A percentile compares a stretch with the other conserved stretches of the same genome.
phyloP scores from a whole-genome alignment of 2,888 invertebrate genomes.

The Mellilla xanthometata region DNA sequence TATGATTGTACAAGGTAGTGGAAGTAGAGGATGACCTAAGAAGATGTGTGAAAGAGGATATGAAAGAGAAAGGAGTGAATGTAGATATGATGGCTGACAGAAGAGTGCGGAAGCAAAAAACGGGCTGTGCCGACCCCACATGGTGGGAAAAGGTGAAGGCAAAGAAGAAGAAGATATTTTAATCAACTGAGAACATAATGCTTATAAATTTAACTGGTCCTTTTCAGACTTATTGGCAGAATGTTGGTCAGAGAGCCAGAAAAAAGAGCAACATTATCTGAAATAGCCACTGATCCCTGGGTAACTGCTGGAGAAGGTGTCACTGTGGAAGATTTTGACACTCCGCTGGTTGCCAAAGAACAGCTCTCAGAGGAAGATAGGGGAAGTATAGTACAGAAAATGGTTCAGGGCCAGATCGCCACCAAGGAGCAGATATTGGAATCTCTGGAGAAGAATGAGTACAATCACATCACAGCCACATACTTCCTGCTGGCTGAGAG shows the following conservation, averaged over 20 bases:
- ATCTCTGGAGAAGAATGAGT: constrained; percentile 97
- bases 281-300: constrained; percentile 95
- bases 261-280: constrained; percentile 92
- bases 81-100: too few relatives aligned
- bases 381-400: constrained; percentile 94
- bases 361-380: constrained; percentile 96
- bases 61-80: too few relatives aligned
- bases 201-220: too few relatives aligned
- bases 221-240: constrained; percentile 89
- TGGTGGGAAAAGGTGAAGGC: too few relatives aligned
- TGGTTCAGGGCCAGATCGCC: constrained; percentile 97
- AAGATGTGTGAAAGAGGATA: too few relatives aligned
- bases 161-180: too few relatives aligned
- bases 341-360: constrained; percentile 94
- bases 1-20: too few relatives aligned
- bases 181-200: too few relatives aligned
- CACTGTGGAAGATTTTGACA: constrained; percentile 82
- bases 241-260: constrained; percentile 98
- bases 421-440: constrained; percentile 96
- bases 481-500: constrained; percentile 98
- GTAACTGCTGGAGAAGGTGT: constrained; percentile 82
- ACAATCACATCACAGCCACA: constrained; percentile 99
- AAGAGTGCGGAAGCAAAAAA: too few relatives aligned
- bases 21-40: too few relatives aligned
- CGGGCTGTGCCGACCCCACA: too few relatives aligned